Evolutionary conservation across 1,140 invertebrate genomes (phyloP).

Genomic region (Vanessa atalanta): DNA sequence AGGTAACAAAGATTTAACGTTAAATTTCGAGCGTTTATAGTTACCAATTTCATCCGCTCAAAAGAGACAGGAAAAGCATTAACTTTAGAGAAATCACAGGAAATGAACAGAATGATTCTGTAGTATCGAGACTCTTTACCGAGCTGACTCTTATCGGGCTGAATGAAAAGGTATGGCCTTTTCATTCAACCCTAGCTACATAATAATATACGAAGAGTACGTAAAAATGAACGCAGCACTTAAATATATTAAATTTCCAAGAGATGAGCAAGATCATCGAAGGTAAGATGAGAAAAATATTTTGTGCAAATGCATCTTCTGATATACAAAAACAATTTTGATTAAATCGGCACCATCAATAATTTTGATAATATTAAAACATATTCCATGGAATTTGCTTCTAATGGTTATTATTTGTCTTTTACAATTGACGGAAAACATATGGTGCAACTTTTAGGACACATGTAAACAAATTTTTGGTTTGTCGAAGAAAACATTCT

Average conservation of each 20-base stretch:
- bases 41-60: neutral
- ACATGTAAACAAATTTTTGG: neutral
- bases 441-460: too few relatives aligned
- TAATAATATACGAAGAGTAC: constrained; percentile 31
- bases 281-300: constrained; percentile 35
- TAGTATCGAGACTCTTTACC: constrained; percentile 9
- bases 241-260: constrained; percentile 43
- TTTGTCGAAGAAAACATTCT: constrained; percentile 27
- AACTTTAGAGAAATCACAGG: neutral
- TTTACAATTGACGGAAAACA: too few relatives aligned
- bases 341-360: too few relatives aligned
- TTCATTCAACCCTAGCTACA: neutral
- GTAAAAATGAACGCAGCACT: constrained; percentile 44
- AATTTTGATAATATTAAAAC: too few relatives aligned
- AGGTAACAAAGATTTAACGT: too few relatives aligned
- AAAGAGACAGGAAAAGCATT: neutral
- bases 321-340: too few relatives aligned
- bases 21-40: neutral
- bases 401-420: too few relatives aligned
- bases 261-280: constrained; percentile 32
- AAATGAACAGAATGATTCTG: neutral
- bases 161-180: constrained; percentile 8
- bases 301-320: constrained; percentile 25
- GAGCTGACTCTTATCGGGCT: neutral
- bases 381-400: too few relatives aligned